These are phyloP conservation scores for Lepisosteus oculatus DNA, from an alignment of 2,113 vertebrate genomes.

Conservation along the genomic window DNA sequence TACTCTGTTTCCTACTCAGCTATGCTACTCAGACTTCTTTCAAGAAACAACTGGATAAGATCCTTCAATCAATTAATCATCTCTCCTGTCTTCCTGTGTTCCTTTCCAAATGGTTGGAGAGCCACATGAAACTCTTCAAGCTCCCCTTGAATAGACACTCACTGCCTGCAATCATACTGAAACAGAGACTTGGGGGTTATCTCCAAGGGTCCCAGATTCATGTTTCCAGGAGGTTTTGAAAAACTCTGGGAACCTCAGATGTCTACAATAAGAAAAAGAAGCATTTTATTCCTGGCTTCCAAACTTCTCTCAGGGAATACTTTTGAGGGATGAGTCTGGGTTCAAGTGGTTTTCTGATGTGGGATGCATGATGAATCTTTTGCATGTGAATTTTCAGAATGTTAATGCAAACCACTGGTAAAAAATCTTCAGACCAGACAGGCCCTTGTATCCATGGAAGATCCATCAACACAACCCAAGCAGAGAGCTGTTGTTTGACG, in stretches of 20 bases:
- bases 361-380: slow-evolving; percentile 15
- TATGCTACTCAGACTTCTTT: too few relatives aligned
- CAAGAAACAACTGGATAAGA: too few relatives aligned
- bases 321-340: slow-evolving; percentile 5
- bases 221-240: not conserved
- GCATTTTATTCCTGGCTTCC: slow-evolving; percentile 9
- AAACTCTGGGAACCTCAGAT: slow-evolving; percentile 7
- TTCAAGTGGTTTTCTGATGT: not conserved
- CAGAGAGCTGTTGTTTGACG: too few relatives aligned
- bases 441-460: too few relatives aligned
- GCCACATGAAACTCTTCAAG: slow-evolving; percentile 6
- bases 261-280: not conserved
- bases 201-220: not conserved
- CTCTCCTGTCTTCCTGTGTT: slow-evolving; percentile 30
- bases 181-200: slow-evolving; percentile 14
- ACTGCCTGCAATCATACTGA: not conserved
- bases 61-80: too few relatives aligned
- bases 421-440: too few relatives aligned
- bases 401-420: slow-evolving; percentile 24
- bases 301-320: not conserved
- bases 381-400: slow-evolving; percentile 15
- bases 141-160: too few relatives aligned
- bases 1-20: too few relatives aligned
- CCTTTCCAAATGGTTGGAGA: slow-evolving; percentile 35
- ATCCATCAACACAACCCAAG: too few relatives aligned